Conservation (phyloP, 2,888 invertebrate species). For the Drosophila flavopinicola region DNA sequence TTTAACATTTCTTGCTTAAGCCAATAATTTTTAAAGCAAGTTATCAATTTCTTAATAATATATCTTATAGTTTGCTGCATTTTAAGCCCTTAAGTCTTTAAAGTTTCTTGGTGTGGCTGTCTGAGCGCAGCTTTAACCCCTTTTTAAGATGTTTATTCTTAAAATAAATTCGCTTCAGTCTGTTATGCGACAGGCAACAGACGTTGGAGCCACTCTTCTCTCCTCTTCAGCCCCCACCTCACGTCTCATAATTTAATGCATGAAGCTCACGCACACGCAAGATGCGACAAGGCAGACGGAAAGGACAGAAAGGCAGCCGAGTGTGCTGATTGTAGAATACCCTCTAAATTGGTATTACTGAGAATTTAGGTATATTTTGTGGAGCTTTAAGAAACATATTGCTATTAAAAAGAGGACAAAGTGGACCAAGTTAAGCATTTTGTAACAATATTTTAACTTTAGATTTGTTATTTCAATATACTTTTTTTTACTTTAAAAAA, state of each 20-base stretch:
- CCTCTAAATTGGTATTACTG: constrained; percentile 8
- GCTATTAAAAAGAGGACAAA: too few species aligned
- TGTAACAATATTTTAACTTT: too few species aligned
- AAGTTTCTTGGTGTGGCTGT: too few species aligned
- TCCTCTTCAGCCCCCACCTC: background rate
- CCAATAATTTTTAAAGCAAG: too few species aligned
- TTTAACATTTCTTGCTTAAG: too few species aligned
- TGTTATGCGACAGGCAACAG: constrained; percentile 41
- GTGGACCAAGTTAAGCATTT: too few species aligned
- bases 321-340: constrained; percentile 16
- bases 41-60: background rate
- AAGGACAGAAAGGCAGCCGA: background rate
- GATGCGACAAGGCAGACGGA: constrained; percentile 32
- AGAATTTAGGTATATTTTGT: background rate
- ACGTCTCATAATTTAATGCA: constrained; percentile 69
- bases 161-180: constrained; percentile 49
- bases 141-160: constrained; percentile 27
- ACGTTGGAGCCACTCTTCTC: background rate
- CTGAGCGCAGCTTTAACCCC: constrained; percentile 34
- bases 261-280: constrained; percentile 56
- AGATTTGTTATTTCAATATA: too few species aligned
- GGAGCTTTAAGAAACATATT: too few species aligned
- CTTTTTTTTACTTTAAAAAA: too few species aligned
- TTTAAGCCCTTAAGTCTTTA: too few species aligned
- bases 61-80: background rate